Percentiles rank a stretch among this genome's conserved stretches.
Conservation (phyloP, 2,888 invertebrate species). For the Conistra vaccinii region DNA sequence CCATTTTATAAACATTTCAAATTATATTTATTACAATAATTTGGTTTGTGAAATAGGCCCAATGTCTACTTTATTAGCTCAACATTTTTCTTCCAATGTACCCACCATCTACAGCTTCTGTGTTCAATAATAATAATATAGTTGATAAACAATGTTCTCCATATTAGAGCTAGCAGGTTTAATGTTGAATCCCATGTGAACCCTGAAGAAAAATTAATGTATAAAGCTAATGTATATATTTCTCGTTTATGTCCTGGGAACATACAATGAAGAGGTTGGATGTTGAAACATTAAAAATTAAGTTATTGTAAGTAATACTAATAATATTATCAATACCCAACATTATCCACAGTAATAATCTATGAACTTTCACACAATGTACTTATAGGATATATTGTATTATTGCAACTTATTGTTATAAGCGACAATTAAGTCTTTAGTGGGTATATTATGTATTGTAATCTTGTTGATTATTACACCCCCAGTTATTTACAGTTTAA, state of each 20-base stretch:
- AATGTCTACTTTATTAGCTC: constrained; percentile 65
- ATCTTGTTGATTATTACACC: constrained; percentile 29
- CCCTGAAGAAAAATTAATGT: not conserved
- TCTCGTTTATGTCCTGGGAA: constrained; percentile 9
- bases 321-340: constrained; percentile 28
- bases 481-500: constrained; percentile 30
- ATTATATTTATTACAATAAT: constrained; percentile 33
- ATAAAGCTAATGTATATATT: constrained; percentile 50
- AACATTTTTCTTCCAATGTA: constrained; percentile 69
- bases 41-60: constrained; percentile 36
- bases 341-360: constrained; percentile 34
- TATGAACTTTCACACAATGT: constrained; percentile 38
- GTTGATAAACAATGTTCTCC: constrained; percentile 22
- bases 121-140: constrained; percentile 43
- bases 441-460: constrained; percentile 37
- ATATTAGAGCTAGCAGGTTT: constrained; percentile 16
- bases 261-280: constrained; percentile 1
- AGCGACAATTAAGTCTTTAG: constrained; percentile 9
- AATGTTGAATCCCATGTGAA: constrained; percentile 18
- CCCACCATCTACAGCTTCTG: constrained; percentile 49
- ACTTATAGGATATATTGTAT: constrained; percentile 39
- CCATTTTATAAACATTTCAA: constrained; percentile 45
- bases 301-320: constrained; percentile 23
- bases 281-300: constrained; percentile 32
- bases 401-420: constrained; percentile 32